phyloP scores from a whole-genome alignment of 2,797 vertebrate genomes.

The Cyprinodon diabolis region DNA sequence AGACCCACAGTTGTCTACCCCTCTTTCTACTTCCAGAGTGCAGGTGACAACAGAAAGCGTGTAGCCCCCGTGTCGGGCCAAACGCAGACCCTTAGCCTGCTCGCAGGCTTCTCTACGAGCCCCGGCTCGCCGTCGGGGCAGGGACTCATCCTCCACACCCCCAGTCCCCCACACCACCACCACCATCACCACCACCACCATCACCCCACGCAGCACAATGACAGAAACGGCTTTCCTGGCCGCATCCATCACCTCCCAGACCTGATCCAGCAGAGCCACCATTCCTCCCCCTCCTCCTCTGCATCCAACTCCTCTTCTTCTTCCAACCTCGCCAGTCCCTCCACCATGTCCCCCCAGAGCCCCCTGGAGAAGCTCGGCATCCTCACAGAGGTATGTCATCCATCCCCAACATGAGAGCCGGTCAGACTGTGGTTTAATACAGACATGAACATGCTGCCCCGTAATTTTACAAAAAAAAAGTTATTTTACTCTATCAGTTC shows the following conservation, averaged over 20 bases:
- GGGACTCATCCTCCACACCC: constrained; percentile 58
- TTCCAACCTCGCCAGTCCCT: constrained; percentile 84
- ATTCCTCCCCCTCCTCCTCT: constrained; percentile 93
- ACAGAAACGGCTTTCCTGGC: constrained; percentile 96
- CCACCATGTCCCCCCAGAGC: constrained; percentile 92
- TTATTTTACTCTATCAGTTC: no score
- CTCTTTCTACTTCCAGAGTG: constrained; percentile 98
- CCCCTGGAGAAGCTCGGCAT: constrained; percentile 75
- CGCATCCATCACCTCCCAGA: constrained; percentile 99
- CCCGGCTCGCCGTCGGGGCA: constrained; percentile 50
- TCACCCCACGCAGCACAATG: constrained; percentile 83
- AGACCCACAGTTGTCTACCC: constrained; percentile 93
- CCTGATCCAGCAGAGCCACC: constrained; percentile 99
- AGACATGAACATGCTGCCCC: background rate
- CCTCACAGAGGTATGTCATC: constrained; percentile 78
- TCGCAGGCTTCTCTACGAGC: constrained; percentile 60
- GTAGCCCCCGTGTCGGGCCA: constrained; percentile 45
- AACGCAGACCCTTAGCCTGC: constrained; percentile 39
- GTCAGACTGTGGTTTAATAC: background rate
- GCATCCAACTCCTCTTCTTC: constrained; percentile 89
- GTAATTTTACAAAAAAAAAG: no score
- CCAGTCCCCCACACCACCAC: constrained; percentile 67
- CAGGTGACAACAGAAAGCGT: constrained; percentile 93
- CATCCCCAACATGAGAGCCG: background rate
- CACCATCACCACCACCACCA: constrained; percentile 72